These are phyloP conservation scores for Coelogynopora nodosa DNA, from an alignment of 2,888 invertebrate species.

Conservation along the genomic window DNA sequence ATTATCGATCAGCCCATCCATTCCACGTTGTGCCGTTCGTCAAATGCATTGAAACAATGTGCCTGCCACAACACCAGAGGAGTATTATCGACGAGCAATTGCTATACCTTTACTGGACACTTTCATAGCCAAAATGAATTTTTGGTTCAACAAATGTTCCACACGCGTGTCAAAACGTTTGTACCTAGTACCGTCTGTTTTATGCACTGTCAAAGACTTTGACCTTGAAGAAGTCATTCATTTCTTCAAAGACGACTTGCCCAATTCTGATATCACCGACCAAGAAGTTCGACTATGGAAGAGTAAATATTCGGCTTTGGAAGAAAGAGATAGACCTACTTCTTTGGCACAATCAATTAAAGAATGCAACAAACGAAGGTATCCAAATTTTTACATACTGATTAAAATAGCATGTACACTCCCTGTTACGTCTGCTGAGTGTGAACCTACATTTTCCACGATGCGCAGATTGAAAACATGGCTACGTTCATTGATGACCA, in stretches of 20 bases:
- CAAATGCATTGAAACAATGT: conserved; percentile 20
- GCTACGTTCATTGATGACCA: conserved; percentile 15
- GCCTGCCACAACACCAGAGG: conserved; percentile 14
- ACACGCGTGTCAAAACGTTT: conserved; percentile 18
- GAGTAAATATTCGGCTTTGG: conserved; percentile 28
- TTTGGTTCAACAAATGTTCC: background rate
- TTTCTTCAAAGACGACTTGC: conserved; percentile 25
- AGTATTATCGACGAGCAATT: conserved; percentile 28
- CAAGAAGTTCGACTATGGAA: conserved; percentile 28
- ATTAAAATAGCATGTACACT: conserved; percentile 24
- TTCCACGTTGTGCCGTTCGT: conserved; percentile 3
- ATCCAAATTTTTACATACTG: conserved; percentile 14
- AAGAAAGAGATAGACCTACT: conserved; percentile 16
- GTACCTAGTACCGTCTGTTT: conserved; percentile 13
- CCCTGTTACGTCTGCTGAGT: conserved; percentile 29
- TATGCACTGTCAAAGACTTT: conserved; percentile 18
- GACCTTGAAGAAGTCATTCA: conserved; percentile 28
- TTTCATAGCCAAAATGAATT: conserved; percentile 14
- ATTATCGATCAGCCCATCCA: conserved; percentile 24
- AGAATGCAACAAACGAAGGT: conserved; percentile 8
- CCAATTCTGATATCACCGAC: conserved; percentile 13
- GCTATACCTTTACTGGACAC: conserved; percentile 23
- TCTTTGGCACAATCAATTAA: conserved; percentile 31
- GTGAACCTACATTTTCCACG: conserved; percentile 14
- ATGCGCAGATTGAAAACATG: conserved; percentile 20